Conservation (phyloP, 2,888 invertebrate species). For the Epiblema foenella region DNA sequence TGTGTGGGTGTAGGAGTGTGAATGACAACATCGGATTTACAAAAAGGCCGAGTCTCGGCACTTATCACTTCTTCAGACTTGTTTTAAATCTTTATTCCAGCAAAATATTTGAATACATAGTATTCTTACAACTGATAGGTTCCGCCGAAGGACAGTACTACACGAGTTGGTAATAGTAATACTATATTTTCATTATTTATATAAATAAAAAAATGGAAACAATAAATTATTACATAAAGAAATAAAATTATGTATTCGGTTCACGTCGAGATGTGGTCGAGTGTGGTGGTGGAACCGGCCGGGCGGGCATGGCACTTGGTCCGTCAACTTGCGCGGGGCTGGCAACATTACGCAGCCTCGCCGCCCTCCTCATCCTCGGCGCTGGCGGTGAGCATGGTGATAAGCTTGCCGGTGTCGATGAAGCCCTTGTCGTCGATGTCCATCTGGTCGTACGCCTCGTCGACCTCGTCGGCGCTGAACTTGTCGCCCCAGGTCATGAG, state of each 20-base stretch:
- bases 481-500: conserved; percentile 97
- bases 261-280: conserved; percentile 69
- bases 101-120: conserved; percentile 74
- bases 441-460: conserved; percentile 97
- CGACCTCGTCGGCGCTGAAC: conserved; percentile 94
- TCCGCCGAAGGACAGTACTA: conserved; percentile 40
- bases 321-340: conserved; percentile 46
- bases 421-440: conserved; percentile 95
- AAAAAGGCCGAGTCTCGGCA: conserved; percentile 64
- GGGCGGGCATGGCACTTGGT: conserved; percentile 58
- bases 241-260: conserved; percentile 73
- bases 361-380: conserved; percentile 91
- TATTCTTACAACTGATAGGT: conserved; percentile 61
- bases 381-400: conserved; percentile 94
- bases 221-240: conserved; percentile 78
- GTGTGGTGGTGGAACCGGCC: conserved; percentile 59
- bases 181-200: conserved; percentile 83
- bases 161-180: conserved; percentile 74
- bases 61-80: conserved; percentile 76
- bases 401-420: conserved; percentile 94
- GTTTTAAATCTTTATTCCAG: conserved; percentile 73
- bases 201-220: conserved; percentile 84
- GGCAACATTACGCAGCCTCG: conserved; percentile 75
- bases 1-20: conserved; percentile 53
- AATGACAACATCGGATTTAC: conserved; percentile 70